Conservation (phyloP, 2,888 invertebrate species). For the Drosophila buzzatii region DNA sequence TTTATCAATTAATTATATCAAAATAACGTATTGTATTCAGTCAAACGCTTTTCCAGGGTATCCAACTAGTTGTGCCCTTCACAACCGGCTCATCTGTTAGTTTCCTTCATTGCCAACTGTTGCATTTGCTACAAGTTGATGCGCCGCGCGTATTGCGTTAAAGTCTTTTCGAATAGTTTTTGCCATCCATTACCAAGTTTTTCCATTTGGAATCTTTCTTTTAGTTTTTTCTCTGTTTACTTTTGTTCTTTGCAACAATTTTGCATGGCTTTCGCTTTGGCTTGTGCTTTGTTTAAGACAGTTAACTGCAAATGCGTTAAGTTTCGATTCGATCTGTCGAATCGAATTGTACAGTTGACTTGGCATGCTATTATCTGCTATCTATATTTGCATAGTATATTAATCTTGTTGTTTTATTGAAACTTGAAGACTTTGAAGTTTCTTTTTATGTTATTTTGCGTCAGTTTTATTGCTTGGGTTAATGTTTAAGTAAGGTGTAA, state of each 20-base stretch:
- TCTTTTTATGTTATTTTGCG: background rate
- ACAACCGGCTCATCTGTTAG: background rate
- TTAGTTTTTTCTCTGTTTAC: conserved; percentile 4
- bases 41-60: background rate
- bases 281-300: background rate
- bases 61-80: background rate
- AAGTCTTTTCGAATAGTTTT: conserved; percentile 23
- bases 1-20: background rate
- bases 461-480: background rate
- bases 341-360: conserved; percentile 20
- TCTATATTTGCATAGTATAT: background rate
- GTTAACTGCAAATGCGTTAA: conserved; percentile 27
- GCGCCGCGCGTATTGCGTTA: conserved; percentile 17
- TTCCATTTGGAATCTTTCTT: conserved; percentile 13
- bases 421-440: background rate
- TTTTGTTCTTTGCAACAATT: conserved; percentile 37
- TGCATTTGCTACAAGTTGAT: conserved; percentile 35
- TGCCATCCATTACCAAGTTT: conserved; percentile 29
- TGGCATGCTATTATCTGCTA: background rate
- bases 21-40: background rate
- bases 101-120: conserved; percentile 30
- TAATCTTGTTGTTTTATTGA: background rate
- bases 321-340: conserved; percentile 27
- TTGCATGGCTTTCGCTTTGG: conserved; percentile 38
- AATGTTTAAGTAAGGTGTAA: background rate